Evolutionary conservation across 2,888 invertebrate species (phyloP).

Genomic region (Andrena marginata): DNA sequence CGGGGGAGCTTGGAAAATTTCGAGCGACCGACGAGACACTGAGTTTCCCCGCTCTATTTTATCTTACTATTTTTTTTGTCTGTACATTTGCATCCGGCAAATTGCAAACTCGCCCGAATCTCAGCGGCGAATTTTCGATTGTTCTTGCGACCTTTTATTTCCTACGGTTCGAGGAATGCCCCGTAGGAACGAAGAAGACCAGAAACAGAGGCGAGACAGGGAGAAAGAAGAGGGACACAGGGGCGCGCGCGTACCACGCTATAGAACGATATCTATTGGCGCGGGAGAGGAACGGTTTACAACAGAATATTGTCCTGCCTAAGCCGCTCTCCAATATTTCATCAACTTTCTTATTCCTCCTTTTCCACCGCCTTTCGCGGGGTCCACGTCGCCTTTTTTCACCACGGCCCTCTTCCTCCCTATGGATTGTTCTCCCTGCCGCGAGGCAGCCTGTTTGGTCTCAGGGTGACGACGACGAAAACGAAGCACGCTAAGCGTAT

Average conservation of each 20-base stretch:
- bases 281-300: conserved; percentile 79
- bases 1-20: conserved; percentile 21
- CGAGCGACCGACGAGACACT: neutral
- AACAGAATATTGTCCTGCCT: conserved; percentile 83
- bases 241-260: conserved; percentile 52
- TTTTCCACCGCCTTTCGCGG: conserved; percentile 66
- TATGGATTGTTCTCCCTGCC: conserved; percentile 37
- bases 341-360: conserved; percentile 83
- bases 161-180: neutral
- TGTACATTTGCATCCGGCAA: conserved; percentile 21
- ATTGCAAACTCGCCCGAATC: neutral
- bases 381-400: conserved; percentile 23
- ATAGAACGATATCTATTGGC: conserved; percentile 77
- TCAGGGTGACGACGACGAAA: conserved; percentile 44
- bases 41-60: neutral
- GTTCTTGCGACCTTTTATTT: conserved; percentile 33
- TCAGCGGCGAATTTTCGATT: conserved; percentile 32
- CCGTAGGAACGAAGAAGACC: conserved; percentile 1
- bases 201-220: conserved; percentile 16
- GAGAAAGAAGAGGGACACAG: conserved; percentile 18
- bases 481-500: conserved; percentile 27
- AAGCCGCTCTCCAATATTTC: conserved; percentile 85
- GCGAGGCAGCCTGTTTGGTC: conserved; percentile 40
- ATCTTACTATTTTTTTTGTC: conserved; percentile 4
- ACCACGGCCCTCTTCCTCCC: neutral